phyloP scores from a whole-genome alignment of 2,888 invertebrate species.

The Epinotia demarniana region DNA sequence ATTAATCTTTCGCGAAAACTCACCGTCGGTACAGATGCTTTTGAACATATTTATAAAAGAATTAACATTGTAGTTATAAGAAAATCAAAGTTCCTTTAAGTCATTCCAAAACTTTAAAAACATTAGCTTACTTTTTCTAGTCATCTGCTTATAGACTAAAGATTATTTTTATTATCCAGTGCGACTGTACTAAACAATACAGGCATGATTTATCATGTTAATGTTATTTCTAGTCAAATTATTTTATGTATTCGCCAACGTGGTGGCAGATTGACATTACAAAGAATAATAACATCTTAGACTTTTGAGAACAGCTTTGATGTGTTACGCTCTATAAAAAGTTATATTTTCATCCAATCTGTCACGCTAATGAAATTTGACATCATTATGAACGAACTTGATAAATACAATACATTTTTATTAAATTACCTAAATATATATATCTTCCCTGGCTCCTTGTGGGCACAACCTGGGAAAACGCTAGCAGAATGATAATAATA shows the following conservation, averaged over 20 bases:
- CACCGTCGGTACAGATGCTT: conserved; percentile 33
- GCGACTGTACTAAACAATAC: conserved; percentile 74
- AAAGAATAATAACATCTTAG: conserved; percentile 37
- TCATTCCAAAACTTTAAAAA: conserved; percentile 41
- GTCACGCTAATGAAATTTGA: neutral
- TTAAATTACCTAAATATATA: no score
- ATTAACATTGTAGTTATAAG: conserved; percentile 18
- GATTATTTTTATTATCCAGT: conserved; percentile 53
- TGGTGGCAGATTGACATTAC: conserved; percentile 59
- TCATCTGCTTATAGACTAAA: conserved; percentile 24
- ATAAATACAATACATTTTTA: neutral
- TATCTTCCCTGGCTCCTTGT: no score
- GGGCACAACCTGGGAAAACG: no score
- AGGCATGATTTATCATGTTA: conserved; percentile 69
- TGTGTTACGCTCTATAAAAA: no score
- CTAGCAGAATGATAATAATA: no score
- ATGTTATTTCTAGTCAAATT: conserved; percentile 83
- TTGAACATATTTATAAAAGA: conserved; percentile 1
- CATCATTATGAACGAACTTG: neutral
- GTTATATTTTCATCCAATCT: neutral
- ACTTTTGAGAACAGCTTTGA: neutral
- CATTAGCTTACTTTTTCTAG: conserved; percentile 40
- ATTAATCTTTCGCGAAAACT: conserved; percentile 36
- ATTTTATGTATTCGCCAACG: conserved; percentile 73
- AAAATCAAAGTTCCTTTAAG: conserved; percentile 45